These are phyloP conservation scores for Strigamia crassipes DNA, from an alignment of 2,888 invertebrate species.

Conservation along the genomic window DNA sequence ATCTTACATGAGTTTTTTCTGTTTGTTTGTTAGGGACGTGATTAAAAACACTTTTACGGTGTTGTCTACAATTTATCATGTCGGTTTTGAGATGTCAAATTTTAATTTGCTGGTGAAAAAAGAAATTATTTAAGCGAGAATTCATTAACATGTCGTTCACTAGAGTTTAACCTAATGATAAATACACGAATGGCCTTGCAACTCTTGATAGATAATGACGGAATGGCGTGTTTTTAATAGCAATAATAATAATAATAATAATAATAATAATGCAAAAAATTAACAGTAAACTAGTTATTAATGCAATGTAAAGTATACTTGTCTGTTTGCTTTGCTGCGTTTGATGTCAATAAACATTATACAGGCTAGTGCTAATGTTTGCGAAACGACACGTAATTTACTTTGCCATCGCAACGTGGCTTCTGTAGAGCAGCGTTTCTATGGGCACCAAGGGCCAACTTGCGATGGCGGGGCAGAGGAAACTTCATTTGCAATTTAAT, in stretches of 20 bases:
- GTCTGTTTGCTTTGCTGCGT: not conserved
- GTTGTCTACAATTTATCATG: not conserved
- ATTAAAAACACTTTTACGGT: not conserved
- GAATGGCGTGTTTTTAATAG: not conserved
- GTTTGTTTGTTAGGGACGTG: not conserved
- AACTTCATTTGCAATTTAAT: not conserved
- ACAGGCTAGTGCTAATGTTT: not conserved
- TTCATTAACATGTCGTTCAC: not conserved
- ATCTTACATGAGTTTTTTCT: not conserved
- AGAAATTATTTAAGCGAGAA: not conserved
- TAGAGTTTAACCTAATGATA: not conserved
- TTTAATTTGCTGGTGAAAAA: not conserved
- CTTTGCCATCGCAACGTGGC: too few relatives aligned
- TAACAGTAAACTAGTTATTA: not conserved
- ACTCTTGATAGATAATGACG: not conserved
- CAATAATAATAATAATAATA: too few relatives aligned
- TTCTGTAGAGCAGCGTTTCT: too few relatives aligned
- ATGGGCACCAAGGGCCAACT: too few relatives aligned
- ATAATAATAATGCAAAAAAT: too few relatives aligned
- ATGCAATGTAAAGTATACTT: not conserved
- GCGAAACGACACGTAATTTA: not conserved
- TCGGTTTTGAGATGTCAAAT: constrained; percentile 5
- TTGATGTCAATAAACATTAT: not conserved
- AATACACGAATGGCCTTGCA: not conserved
- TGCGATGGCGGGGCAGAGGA: too few relatives aligned